These are phyloP conservation scores for Eupithecia subumbrata DNA, from an alignment of 2,888 invertebrate species.

Conservation along the genomic window DNA sequence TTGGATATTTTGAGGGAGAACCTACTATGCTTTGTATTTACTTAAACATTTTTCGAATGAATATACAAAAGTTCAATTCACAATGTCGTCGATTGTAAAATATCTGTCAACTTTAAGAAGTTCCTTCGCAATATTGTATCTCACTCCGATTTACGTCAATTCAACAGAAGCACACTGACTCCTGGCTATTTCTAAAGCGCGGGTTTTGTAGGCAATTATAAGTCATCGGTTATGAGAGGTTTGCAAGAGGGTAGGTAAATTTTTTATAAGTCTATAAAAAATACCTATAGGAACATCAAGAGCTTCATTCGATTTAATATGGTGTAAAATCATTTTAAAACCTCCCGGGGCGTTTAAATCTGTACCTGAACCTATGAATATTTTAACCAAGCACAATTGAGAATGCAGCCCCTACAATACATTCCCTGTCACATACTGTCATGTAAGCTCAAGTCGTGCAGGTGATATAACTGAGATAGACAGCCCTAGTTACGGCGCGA, in stretches of 20 bases:
- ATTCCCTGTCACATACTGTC: slow-evolving; percentile 32
- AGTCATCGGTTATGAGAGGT: background rate
- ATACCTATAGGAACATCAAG: background rate
- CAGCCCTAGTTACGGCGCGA: slow-evolving; percentile 51
- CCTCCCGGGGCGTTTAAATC: background rate
- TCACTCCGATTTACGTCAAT: no score
- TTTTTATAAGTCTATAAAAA: background rate
- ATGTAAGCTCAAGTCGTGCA: slow-evolving; percentile 34
- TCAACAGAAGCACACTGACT: no score
- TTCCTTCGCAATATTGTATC: no score
- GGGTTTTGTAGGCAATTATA: background rate
- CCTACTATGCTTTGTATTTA: no score
- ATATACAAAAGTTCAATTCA: no score
- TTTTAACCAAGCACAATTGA: slow-evolving; percentile 4
- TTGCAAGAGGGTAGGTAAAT: background rate
- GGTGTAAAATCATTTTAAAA: background rate
- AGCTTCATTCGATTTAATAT: background rate
- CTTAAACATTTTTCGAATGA: no score
- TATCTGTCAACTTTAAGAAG: no score
- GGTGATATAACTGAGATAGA: slow-evolving; percentile 46
- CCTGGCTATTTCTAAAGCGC: no score
- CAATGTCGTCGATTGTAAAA: no score
- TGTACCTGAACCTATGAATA: background rate
- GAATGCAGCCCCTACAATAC: slow-evolving; percentile 13
- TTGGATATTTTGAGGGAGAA: no score